Conservation (phyloP, 2,888 invertebrate species). For the Camponotus fellah region DNA sequence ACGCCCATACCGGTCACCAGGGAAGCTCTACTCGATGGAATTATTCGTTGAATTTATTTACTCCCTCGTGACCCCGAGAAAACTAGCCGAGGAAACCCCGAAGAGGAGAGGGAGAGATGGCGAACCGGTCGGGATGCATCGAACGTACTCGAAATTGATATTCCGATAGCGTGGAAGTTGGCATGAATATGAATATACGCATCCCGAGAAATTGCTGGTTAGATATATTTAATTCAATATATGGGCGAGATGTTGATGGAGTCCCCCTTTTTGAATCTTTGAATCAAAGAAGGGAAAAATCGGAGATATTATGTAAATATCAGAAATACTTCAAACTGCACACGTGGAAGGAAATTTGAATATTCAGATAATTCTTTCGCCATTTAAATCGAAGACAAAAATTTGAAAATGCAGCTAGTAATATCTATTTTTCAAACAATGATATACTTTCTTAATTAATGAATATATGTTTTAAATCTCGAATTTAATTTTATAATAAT, state of each 20-base stretch:
- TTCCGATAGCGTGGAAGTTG: conserved; percentile 65
- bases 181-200: conserved; percentile 41
- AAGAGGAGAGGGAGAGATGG: conserved; percentile 5
- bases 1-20: conserved; percentile 81
- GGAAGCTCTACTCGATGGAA: conserved; percentile 68
- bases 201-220: not conserved
- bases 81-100: conserved; percentile 66
- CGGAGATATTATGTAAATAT: conserved; percentile 15
- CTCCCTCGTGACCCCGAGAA: conserved; percentile 76
- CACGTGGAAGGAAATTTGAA: not conserved
- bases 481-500: conserved; percentile 8
- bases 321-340: not conserved
- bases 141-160: conserved; percentile 70
- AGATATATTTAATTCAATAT: conserved; percentile 40
- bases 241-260: not conserved
- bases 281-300: not conserved
- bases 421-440: no score
- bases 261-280: not conserved
- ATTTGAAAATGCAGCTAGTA: no score
- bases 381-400: not conserved
- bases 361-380: not conserved
- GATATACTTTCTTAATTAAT: no score
- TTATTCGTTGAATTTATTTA: conserved; percentile 82
- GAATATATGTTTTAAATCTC: not conserved
- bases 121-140: conserved; percentile 69